Evolutionary conservation across 1,140 invertebrate genomes (phyloP), one percentile per base, ranked within the genome.

Genomic region (Pygmarrhopalites habei): DNA sequence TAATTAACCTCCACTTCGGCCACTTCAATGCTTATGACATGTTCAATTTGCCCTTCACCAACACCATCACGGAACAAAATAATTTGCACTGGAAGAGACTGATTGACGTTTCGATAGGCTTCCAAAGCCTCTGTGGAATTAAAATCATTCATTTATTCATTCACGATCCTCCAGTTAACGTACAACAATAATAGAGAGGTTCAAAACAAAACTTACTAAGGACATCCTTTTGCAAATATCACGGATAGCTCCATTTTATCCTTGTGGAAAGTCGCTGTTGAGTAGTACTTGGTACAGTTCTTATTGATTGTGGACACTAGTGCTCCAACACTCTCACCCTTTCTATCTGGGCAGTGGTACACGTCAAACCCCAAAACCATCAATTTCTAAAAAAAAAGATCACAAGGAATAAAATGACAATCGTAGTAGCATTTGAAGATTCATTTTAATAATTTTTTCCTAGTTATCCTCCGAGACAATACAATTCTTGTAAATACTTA

Each of bases 241-340:
- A 23, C 28, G 21, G 49, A 25, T 7, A 94, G 73, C 73, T 94
- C 89, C 72, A 89, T 84, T 10, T 84, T 83, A 15, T 79, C 80
- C 7, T 79, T 79, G 78, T 91, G 90, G 60, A 86, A 81, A 58
- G 80, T 81, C 2, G 82, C 82, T 66, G 80, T 82, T 55, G 86
- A 89, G 73, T 82, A 90, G 87, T 90, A 95, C 19, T 82, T 77
- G 0, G 89, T 90, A 57, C 89, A 79, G 15, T 74, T 72, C 17
- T 78, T 74, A 74, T 95, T 89, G 25, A 87, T 79, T 21, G 88
- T 91, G 0, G 87, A 83, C 2, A 96, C 86, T 75, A 97, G 89
- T 1, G 85, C 91, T 72, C 81, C 77, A 57, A 86, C 81, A 66
- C 82, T 86, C 23, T 74, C 70, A 44, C 76, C 75, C 55, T 72